Evolutionary conservation across 2,888 invertebrate genomes (phyloP).

Genomic region (Stramonita haemastoma): DNA sequence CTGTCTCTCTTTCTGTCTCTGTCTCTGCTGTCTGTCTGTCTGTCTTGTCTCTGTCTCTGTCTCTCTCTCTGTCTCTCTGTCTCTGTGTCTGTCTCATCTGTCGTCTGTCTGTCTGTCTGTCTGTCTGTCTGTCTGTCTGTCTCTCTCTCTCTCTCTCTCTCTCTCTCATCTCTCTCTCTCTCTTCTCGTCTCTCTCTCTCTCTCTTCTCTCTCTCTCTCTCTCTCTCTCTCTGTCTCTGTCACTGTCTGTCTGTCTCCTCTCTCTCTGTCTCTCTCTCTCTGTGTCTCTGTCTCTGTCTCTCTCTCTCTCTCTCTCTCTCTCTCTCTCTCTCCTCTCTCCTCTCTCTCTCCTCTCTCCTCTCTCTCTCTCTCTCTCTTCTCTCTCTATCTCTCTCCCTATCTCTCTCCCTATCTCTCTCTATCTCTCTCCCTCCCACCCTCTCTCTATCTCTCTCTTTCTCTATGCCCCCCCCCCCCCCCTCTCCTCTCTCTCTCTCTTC

Average conservation of each 20-base stretch:
- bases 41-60: too few species aligned
- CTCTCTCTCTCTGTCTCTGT: neutral
- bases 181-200: neutral
- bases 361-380: neutral
- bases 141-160: neutral
- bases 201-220: constrained; percentile 10
- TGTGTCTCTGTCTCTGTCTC: neutral
- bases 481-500: neutral
- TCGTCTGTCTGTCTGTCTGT: neutral
- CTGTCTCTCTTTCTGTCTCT: too few species aligned
- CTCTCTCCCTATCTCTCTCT: neutral
- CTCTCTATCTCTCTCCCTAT: neutral
- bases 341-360: neutral
- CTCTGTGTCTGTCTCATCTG: neutral
- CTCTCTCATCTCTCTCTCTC: neutral
- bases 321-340: neutral
- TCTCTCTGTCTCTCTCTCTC: neutral
- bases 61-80: neutral
- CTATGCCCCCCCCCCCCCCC: neutral
- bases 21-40: too few species aligned
- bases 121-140: neutral
- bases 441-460: neutral
- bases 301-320: constrained; percentile 4
- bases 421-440: neutral
- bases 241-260: neutral